A percentile compares a stretch with the other conserved stretches of the same genome.
These are phyloP conservation scores for Chrysaora quinquecirrha DNA, from an alignment of 30 jellyfish, hydroid and myxozoan genomes.

Conservation along the genomic window DNA sequence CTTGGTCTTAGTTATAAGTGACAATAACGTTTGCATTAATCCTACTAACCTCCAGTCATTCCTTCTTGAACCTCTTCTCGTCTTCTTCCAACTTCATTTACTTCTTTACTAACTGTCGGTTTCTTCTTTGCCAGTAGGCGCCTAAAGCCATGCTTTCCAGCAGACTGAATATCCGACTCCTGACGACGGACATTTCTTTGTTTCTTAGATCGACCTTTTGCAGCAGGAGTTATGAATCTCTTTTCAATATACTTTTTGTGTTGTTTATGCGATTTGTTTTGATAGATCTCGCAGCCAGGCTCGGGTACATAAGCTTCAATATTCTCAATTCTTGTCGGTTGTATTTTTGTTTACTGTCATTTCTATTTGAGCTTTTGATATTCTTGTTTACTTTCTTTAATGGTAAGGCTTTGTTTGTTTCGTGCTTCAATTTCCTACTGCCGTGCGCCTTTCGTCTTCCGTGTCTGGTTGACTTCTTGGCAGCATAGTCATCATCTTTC, in stretches of 20 bases:
- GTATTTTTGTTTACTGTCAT: slow-evolving; percentile 8
- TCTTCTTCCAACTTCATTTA: slow-evolving; percentile 50
- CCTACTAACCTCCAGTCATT: slow-evolving; percentile 73
- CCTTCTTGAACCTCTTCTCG: slow-evolving; percentile 70
- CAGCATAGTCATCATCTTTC: not conserved
- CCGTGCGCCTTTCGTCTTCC: not conserved
- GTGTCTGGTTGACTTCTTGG: not conserved
- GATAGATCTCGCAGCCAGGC: not conserved
- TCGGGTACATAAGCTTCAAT: slow-evolving; percentile 49
- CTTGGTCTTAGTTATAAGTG: too few species aligned
- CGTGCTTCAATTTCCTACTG: too few species aligned
- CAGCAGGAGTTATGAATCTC: not conserved
- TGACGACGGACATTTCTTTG: slow-evolving; percentile 4
- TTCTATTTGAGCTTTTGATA: not conserved
- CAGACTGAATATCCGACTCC: not conserved
- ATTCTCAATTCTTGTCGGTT: slow-evolving; percentile 20
- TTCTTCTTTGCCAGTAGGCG: not conserved
- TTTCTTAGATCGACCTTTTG: slow-evolving; percentile 18
- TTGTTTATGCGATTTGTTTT: slow-evolving; percentile 28
- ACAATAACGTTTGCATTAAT: too few species aligned
- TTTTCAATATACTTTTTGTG: slow-evolving; percentile 10
- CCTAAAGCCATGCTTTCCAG: not conserved
- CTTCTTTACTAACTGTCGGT: slow-evolving; percentile 32
- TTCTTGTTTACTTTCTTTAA: too few species aligned
- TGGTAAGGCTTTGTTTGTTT: not conserved